Evolutionary conservation across 2,113 vertebrate genomes (phyloP).

Genomic region (Chunga burmeisteri): DNA sequence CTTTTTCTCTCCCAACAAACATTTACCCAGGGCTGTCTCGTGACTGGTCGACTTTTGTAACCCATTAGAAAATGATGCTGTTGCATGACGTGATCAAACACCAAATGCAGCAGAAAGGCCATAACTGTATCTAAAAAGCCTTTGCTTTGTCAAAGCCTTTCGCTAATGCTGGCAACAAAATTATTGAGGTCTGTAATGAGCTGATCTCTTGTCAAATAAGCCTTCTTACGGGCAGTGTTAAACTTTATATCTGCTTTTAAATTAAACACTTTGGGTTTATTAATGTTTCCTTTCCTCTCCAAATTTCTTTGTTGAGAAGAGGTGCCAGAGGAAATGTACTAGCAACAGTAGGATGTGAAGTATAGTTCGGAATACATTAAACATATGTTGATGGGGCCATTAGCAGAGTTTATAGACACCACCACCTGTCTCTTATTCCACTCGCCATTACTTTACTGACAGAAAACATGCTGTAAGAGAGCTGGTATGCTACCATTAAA

Average conservation of each 20-base stretch:
- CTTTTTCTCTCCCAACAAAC: neutral
- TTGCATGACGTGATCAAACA: conserved; percentile 23
- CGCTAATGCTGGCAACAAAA: conserved; percentile 79
- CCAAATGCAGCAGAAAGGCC: conserved; percentile 38
- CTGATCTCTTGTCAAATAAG: conserved; percentile 67
- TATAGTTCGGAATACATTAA: conserved; percentile 73
- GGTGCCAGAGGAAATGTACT: conserved; percentile 69
- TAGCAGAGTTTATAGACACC: conserved; percentile 73
- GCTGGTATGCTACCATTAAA: conserved; percentile 52
- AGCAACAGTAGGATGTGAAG: conserved; percentile 82
- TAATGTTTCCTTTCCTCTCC: conserved; percentile 86
- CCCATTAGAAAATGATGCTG: conserved; percentile 41
- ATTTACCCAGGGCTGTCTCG: conserved; percentile 13
- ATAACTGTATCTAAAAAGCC: conserved; percentile 56
- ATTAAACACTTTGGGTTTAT: conserved; percentile 77
- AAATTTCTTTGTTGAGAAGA: conserved; percentile 86
- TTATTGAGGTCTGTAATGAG: conserved; percentile 73
- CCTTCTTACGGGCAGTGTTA: conserved; percentile 70
- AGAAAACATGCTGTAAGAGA: conserved; percentile 61
- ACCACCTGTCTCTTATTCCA: conserved; percentile 78
- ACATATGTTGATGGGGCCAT: conserved; percentile 76
- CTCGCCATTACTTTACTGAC: conserved; percentile 70
- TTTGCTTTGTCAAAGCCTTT: conserved; percentile 56
- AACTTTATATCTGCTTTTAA: conserved; percentile 76
- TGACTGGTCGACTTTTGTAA: conserved; percentile 6